phyloP scores from a whole-genome alignment of 2,888 invertebrate species.

The Cantharis flavilabris region DNA sequence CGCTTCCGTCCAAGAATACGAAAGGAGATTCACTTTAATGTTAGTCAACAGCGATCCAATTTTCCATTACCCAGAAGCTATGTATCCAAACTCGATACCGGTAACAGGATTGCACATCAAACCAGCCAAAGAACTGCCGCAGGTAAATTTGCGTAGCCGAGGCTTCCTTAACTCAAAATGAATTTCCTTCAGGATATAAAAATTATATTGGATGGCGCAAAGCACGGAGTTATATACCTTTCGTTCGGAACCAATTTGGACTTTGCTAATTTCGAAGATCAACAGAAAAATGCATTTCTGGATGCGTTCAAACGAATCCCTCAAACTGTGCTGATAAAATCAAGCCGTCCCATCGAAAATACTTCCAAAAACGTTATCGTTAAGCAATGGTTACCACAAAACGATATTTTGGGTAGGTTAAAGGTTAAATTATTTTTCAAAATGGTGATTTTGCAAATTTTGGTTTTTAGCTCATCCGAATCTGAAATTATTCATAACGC shows the following conservation, averaged over 20 bases:
- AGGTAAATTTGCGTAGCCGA: constrained; percentile 32
- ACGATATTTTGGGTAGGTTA: constrained; percentile 48
- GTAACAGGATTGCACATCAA: constrained; percentile 50
- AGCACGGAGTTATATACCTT: constrained; percentile 47
- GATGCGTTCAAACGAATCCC: not conserved
- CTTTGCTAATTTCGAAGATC: not conserved
- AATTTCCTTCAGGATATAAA: constrained; percentile 2
- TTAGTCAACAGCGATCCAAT: constrained; percentile 44
- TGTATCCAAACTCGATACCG: constrained; percentile 49
- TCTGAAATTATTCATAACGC: constrained; percentile 35
- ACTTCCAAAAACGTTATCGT: constrained; percentile 50
- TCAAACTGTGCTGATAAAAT: constrained; percentile 50
- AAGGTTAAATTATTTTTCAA: not conserved
- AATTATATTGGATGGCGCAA: constrained; percentile 41
- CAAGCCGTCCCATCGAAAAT: constrained; percentile 40
- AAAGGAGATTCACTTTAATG: constrained; percentile 40
- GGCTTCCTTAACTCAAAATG: too few species aligned
- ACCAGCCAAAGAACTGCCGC: constrained; percentile 38
- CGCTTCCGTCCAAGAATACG: constrained; percentile 34
- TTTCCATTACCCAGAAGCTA: constrained; percentile 42
- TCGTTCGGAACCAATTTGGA: constrained; percentile 47
- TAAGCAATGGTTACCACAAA: constrained; percentile 52
- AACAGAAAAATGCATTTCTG: not conserved
- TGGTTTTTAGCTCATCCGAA: constrained; percentile 31
- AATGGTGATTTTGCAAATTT: not conserved